These are phyloP conservation scores for Argopecten irradians DNA, from an alignment of 1,140 invertebrate genomes.

Conservation along the genomic window DNA sequence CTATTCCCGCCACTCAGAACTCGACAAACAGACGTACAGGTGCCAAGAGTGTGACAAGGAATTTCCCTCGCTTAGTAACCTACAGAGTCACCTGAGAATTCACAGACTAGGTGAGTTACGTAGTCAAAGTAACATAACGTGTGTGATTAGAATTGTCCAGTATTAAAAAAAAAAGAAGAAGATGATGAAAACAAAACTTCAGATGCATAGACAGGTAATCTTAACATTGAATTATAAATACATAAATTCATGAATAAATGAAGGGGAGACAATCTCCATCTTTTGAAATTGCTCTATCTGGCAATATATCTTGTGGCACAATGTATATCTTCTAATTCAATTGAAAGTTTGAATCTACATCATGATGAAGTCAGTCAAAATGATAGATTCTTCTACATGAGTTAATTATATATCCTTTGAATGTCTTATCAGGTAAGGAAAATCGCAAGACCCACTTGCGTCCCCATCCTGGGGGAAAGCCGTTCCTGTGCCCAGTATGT, in stretches of 20 bases:
- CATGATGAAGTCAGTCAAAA: neutral
- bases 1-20: slow-evolving; percentile 65
- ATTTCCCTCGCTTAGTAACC: slow-evolving; percentile 71
- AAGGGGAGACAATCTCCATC: no score
- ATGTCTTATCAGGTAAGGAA: slow-evolving; percentile 66
- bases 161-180: no score
- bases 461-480: slow-evolving; percentile 90
- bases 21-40: slow-evolving; percentile 56
- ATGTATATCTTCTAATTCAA: no score
- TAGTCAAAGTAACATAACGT: neutral
- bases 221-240: no score
- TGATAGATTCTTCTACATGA: neutral
- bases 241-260: no score
- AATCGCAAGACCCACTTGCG: slow-evolving; percentile 73
- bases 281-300: no score
- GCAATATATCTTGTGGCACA: no score
- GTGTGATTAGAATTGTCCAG: no score
- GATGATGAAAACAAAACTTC: no score
- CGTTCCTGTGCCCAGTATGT: slow-evolving; percentile 92
- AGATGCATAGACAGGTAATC: no score
- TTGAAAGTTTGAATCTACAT: neutral
- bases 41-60: slow-evolving; percentile 75
- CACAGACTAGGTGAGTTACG: slow-evolving; percentile 70
- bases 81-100: slow-evolving; percentile 74
- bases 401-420: slow-evolving; percentile 46